Evolutionary conservation across 2,888 invertebrate genomes (phyloP).

Genomic region (Melanophora roralis): DNA sequence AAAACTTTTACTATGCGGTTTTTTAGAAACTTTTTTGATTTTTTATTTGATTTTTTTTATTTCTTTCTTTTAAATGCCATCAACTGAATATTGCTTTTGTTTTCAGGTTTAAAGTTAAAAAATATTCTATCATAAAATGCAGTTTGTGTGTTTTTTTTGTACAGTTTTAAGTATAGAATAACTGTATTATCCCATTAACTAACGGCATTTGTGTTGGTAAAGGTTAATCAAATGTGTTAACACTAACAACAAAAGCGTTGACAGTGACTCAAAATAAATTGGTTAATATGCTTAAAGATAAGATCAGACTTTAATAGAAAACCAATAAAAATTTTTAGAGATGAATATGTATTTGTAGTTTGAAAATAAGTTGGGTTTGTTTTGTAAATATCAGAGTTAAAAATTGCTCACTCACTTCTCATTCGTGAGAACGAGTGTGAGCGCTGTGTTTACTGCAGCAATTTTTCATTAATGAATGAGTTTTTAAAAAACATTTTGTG

Average conservation of each 20-base stretch:
- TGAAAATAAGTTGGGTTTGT: too few relatives aligned
- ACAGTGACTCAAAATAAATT: too few relatives aligned
- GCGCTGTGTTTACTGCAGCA: too few relatives aligned
- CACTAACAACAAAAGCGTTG: not conserved
- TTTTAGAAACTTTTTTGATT: not conserved
- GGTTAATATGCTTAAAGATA: too few relatives aligned
- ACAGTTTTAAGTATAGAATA: not conserved
- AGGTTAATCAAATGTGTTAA: not conserved
- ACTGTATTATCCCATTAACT: not conserved
- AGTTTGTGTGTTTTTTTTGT: not conserved
- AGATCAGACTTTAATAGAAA: too few relatives aligned
- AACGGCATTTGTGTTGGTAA: not conserved
- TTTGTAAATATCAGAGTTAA: too few relatives aligned
- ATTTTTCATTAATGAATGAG: too few relatives aligned
- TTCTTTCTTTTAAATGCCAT: not conserved
- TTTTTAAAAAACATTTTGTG: too few relatives aligned
- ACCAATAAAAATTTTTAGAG: too few relatives aligned
- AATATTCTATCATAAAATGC: not conserved
- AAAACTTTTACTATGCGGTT: slow-evolving; percentile 3
- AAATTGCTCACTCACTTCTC: too few relatives aligned
- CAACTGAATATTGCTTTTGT: not conserved
- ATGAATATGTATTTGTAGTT: too few relatives aligned
- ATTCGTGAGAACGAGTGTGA: too few relatives aligned
- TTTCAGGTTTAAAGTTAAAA: not conserved
- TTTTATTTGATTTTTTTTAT: not conserved